A percentile compares a stretch with the other conserved stretches of the same genome.
Conservation (phyloP, 2,888 invertebrate genomes). For the Brachylomia viminalis region DNA sequence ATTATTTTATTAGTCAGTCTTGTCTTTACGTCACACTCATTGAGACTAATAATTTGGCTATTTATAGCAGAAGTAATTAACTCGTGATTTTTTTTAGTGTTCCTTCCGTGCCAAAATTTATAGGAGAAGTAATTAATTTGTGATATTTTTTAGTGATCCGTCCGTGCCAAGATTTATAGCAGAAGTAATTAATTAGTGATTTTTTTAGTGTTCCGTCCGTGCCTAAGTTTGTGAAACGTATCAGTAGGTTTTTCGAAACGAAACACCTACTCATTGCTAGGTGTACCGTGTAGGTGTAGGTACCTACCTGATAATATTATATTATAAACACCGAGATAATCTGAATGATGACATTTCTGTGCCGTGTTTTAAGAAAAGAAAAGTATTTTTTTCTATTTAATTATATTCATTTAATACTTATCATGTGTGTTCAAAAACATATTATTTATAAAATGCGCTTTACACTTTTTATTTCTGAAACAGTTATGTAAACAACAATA, state of each 20-base stretch:
- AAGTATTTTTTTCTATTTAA: neutral
- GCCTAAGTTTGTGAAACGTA: neutral
- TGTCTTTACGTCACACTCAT: neutral
- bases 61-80: constrained; percentile 4
- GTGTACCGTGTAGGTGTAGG: neutral
- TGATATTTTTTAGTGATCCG: neutral
- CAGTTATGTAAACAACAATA: too few relatives aligned
- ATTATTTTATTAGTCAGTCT: constrained; percentile 17
- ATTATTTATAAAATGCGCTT: too few relatives aligned
- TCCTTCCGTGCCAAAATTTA: neutral
- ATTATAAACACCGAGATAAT: neutral
- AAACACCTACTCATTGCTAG: neutral
- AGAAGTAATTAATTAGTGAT: neutral
- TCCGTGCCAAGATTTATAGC: neutral
- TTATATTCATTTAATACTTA: neutral
- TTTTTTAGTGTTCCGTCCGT: neutral
- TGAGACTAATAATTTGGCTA: neutral
- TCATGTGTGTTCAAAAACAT: neutral
- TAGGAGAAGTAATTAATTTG: neutral
- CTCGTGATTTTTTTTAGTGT: neutral
- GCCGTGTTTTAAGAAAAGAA: neutral
- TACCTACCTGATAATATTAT: neutral
- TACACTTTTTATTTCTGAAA: too few relatives aligned
- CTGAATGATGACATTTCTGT: neutral
- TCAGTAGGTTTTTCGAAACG: neutral